A percentile compares a stretch with the other conserved stretches of the same genome.
phyloP scores from a whole-genome alignment of 2,113 vertebrate species.

The Archilochus colubris region DNA sequence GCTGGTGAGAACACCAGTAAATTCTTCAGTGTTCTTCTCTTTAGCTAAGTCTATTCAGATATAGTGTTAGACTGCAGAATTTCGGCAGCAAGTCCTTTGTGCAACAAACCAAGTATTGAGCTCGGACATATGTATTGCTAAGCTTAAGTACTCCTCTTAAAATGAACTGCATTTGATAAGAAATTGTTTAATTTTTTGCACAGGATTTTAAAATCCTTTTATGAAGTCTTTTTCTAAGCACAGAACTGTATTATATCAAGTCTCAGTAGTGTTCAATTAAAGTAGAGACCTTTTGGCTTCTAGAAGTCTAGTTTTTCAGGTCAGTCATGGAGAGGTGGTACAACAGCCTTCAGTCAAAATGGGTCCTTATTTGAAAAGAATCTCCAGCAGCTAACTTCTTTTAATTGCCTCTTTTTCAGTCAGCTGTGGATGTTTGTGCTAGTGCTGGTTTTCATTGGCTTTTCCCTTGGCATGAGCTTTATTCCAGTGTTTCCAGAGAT shows the following conservation, averaged over 20 bases:
- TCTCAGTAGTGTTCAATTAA: neutral
- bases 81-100: neutral
- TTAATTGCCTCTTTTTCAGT: slow-evolving; percentile 73
- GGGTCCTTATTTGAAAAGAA: neutral
- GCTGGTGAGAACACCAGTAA: neutral
- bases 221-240: neutral
- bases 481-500: slow-evolving; percentile 92
- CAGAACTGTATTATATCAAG: neutral
- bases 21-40: neutral
- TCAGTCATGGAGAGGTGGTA: neutral
- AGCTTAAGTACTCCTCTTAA: neutral
- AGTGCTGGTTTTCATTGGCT: slow-evolving; percentile 84
- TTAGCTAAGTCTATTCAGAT: neutral
- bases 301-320: neutral
- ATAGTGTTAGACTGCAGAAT: neutral
- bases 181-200: neutral
- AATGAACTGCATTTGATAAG: neutral
- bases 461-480: slow-evolving; percentile 86
- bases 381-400: neutral
- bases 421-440: slow-evolving; percentile 90
- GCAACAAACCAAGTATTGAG: neutral
- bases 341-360: neutral
- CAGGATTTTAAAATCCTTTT: neutral
- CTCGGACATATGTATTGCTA: neutral
- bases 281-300: neutral